These are phyloP conservation scores for Polydesmus complanatus DNA, from an alignment of 2,888 invertebrate species.

Conservation along the genomic window DNA sequence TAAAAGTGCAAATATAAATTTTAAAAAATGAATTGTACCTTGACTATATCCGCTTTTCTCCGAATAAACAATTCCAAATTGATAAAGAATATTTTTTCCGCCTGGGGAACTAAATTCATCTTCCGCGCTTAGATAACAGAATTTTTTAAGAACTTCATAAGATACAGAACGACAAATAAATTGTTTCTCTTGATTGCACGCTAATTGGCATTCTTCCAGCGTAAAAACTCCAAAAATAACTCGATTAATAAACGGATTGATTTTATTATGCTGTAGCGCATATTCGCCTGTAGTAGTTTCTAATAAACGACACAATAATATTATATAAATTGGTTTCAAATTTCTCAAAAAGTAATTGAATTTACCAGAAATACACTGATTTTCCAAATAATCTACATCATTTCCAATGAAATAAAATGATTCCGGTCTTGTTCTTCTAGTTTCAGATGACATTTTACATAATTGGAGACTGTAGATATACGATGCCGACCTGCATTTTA, in stretches of 20 bases:
- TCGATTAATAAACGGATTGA: constrained; percentile 31
- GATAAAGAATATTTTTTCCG: constrained; percentile 40
- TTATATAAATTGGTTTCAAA: background rate
- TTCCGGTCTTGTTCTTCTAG: constrained; percentile 37
- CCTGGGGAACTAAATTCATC: constrained; percentile 45
- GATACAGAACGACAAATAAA: constrained; percentile 44
- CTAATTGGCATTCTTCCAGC: constrained; percentile 52
- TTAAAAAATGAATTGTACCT: constrained; percentile 38
- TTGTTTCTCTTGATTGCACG: constrained; percentile 39
- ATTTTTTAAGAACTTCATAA: constrained; percentile 34
- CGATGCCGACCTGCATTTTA: constrained; percentile 34
- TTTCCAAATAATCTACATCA: constrained; percentile 40
- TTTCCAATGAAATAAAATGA: constrained; percentile 31
- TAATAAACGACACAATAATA: constrained; percentile 20
- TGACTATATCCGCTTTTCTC: constrained; percentile 70
- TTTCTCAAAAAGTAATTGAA: constrained; percentile 1
- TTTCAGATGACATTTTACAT: constrained; percentile 38
- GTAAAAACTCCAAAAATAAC: constrained; percentile 43
- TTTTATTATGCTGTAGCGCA: constrained; percentile 42
- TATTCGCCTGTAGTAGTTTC: constrained; percentile 36
- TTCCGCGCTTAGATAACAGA: constrained; percentile 63
- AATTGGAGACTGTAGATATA: constrained; percentile 35
- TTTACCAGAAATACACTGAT: constrained; percentile 39
- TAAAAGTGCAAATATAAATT: background rate
- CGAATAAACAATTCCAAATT: constrained; percentile 47